Conservation (phyloP, 2,113 vertebrate genomes). For the Pica pica region DNA sequence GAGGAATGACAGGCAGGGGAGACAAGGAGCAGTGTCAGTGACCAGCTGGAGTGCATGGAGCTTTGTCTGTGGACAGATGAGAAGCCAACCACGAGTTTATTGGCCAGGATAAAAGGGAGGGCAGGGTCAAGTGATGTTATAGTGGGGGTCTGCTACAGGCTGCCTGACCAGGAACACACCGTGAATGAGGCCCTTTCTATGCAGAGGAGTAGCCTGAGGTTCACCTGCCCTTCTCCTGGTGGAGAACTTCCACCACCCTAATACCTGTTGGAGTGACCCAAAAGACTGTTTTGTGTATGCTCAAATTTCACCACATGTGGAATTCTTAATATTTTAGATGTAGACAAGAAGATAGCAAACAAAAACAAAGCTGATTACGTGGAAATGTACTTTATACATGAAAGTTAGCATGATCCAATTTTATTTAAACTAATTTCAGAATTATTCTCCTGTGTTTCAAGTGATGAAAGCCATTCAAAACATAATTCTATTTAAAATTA, state of each 20-base stretch:
- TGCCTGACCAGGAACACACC: not conserved
- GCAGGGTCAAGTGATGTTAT: too few relatives aligned
- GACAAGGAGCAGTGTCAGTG: fast-evolving
- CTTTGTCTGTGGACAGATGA: not conserved
- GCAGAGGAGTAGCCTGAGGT: not conserved
- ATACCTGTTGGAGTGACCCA: not conserved
- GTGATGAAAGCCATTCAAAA: not conserved
- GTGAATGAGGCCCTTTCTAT: not conserved
- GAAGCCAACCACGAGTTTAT: fast-evolving
- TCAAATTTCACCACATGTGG: not conserved
- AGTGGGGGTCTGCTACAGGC: fast-evolving
- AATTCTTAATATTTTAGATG: not conserved
- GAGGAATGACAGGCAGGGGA: not conserved
- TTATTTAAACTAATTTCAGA: not conserved
- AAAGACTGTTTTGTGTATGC: not conserved
- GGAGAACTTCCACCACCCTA: not conserved
- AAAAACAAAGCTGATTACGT: not conserved
- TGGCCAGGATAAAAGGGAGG: not conserved
- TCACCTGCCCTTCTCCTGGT: not conserved
- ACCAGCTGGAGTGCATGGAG: not conserved
- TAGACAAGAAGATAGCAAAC: not conserved
- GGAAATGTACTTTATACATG: not conserved
- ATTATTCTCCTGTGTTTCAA: not conserved
- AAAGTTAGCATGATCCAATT: not conserved
- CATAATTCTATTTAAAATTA: conserved; percentile 2